A percentile compares a stretch with the other conserved stretches of the same genome.
Evolutionary conservation across 2,888 invertebrate genomes (phyloP).

Genomic region (Ormyrus labotus): DNA sequence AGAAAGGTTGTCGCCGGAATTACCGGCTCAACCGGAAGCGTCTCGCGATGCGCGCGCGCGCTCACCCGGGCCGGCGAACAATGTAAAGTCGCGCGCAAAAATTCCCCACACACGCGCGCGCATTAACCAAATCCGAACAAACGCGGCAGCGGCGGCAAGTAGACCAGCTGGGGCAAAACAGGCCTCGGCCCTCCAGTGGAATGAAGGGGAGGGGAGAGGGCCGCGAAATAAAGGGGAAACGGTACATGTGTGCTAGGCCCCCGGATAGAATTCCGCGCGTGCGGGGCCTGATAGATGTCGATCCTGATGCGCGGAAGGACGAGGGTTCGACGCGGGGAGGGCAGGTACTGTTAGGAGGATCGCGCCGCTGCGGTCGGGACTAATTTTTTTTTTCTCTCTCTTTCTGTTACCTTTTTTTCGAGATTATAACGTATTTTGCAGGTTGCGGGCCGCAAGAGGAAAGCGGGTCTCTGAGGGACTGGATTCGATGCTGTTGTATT

Average conservation of each 20-base stretch:
- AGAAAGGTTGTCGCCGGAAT: conserved; percentile 24
- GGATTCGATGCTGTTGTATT: background rate
- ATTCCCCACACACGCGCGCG: conserved; percentile 54
- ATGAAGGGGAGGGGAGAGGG: conserved; percentile 48
- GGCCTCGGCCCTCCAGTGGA: conserved; percentile 38
- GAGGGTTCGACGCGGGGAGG: conserved; percentile 43
- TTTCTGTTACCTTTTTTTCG: background rate
- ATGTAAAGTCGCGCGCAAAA: conserved; percentile 41
- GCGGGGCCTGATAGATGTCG: conserved; percentile 61
- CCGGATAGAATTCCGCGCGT: conserved; percentile 50
- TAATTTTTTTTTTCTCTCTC: conserved; percentile 8
- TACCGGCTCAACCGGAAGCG: conserved; percentile 55
- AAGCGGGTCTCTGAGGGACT: background rate
- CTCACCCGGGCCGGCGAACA: conserved; percentile 2
- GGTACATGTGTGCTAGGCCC: conserved; percentile 56
- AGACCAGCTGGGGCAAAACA: conserved; percentile 2
- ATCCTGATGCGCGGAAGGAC: conserved; percentile 61
- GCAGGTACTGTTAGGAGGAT: conserved; percentile 58
- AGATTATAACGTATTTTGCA: conserved; percentile 26
- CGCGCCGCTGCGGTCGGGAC: background rate
- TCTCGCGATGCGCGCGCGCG: conserved; percentile 45
- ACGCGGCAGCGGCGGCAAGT: conserved; percentile 57
- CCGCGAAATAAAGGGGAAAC: conserved; percentile 60
- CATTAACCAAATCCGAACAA: conserved; percentile 73
- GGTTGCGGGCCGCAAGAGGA: background rate